Conservation (phyloP, 1,140 invertebrate species). For the Pentalonia nigronervosa region DNA sequence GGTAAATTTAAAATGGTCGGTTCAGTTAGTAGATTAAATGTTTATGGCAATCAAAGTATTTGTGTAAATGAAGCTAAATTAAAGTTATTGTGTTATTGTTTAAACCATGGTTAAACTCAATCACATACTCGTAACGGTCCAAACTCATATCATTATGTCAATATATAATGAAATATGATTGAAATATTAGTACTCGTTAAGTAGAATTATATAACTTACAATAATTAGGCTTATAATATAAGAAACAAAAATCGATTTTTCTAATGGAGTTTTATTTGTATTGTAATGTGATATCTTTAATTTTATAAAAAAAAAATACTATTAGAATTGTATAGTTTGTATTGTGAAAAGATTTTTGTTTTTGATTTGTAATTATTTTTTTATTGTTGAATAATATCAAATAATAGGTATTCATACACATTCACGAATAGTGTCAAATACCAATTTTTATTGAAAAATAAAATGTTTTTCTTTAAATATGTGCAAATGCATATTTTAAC, state of each 20-base stretch:
- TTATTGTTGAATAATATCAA: too few species aligned
- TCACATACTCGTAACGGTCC: not conserved
- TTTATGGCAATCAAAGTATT: conserved; percentile 60
- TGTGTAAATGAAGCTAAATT: conserved; percentile 72
- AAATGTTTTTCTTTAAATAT: too few species aligned
- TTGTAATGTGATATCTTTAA: not conserved
- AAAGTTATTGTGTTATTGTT: conserved; percentile 81
- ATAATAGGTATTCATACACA: too few species aligned
- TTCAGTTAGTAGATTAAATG: conserved; percentile 60
- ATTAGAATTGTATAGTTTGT: not conserved
- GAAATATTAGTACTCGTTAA: too few species aligned
- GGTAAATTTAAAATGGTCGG: conserved; percentile 32
- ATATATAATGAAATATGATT: too few species aligned
- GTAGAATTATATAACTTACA: too few species aligned
- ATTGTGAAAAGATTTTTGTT: not conserved
- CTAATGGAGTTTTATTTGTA: not conserved
- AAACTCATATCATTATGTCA: not conserved
- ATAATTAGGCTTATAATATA: not conserved
- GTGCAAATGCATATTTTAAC: too few species aligned
- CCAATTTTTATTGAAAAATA: too few species aligned
- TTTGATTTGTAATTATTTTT: not conserved
- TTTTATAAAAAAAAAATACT: not conserved
- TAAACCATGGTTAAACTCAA: not conserved
- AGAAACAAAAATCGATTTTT: not conserved
- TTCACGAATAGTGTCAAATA: too few species aligned